A percentile compares a stretch with the other conserved stretches of the same genome.
Conservation (phyloP, 1,140 invertebrate species). For the Philotrypesis tridentata region DNA sequence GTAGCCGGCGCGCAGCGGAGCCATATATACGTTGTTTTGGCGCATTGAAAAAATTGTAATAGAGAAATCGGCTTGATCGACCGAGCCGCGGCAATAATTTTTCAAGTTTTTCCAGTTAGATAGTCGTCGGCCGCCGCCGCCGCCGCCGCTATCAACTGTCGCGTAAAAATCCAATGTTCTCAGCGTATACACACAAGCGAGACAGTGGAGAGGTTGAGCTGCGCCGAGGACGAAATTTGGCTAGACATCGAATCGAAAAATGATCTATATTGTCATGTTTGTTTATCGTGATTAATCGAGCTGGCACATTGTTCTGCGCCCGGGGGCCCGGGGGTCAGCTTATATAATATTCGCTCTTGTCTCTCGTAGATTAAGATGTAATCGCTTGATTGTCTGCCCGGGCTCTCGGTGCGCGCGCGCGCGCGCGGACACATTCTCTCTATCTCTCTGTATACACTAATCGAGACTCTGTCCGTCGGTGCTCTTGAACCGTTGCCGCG, state of each 20-base stretch:
- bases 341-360: slow-evolving; percentile 31
- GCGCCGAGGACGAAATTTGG: slow-evolving; percentile 20
- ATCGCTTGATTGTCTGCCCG: slow-evolving; percentile 24
- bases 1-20: not conserved
- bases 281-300: slow-evolving; percentile 46
- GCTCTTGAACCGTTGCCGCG: slow-evolving; percentile 11
- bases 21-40: no score
- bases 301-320: slow-evolving; percentile 33
- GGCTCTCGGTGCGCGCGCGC: not conserved
- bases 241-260: not conserved
- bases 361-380: slow-evolving; percentile 29
- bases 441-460: no score
- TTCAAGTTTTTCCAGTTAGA: not conserved
- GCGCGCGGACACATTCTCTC: not conserved
- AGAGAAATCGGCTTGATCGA: not conserved
- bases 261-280: slow-evolving; percentile 30
- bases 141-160: no score
- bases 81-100: not conserved
- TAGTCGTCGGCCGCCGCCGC: no score
- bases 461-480: not conserved
- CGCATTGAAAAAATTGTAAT: not conserved
- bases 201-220: not conserved
- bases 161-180: slow-evolving; percentile 20
- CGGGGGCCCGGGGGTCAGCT: not conserved
- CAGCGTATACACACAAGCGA: no score